Conservation (phyloP, 2,797 vertebrate genomes). For the Trematomus bernacchii region DNA sequence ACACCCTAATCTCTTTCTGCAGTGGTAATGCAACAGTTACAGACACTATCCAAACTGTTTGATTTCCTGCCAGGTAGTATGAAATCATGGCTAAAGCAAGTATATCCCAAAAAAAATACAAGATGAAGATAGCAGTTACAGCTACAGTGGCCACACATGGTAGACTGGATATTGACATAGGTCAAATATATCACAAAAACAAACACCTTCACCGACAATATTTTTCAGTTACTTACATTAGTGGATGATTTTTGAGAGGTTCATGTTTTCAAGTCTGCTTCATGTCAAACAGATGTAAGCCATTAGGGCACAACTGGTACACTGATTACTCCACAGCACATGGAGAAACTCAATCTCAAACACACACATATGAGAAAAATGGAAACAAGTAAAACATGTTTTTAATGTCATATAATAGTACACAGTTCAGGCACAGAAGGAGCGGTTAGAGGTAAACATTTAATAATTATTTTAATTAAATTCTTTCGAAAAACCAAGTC, state of each 20-base stretch:
- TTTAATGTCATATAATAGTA: background rate
- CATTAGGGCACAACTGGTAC: conserved; percentile 73
- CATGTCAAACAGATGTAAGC: conserved; percentile 74
- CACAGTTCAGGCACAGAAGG: background rate
- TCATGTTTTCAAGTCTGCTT: conserved; percentile 68
- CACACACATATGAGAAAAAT: background rate
- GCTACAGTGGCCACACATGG: conserved; percentile 13
- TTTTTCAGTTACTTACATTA: conserved; percentile 49
- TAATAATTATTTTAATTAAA: background rate
- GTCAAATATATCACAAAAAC: background rate
- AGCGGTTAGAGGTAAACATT: background rate
- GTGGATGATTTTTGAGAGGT: conserved; percentile 52
- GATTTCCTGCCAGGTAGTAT: conserved; percentile 78
- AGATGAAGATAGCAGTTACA: conserved; percentile 18
- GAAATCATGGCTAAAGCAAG: conserved; percentile 70
- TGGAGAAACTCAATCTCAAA: background rate
- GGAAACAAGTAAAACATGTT: background rate
- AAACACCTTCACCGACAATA: conserved; percentile 32
- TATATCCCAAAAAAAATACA: conserved; percentile 49
- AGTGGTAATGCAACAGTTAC: conserved; percentile 78
- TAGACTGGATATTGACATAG: background rate
- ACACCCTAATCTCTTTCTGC: conserved; percentile 70
- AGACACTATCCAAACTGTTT: conserved; percentile 72
- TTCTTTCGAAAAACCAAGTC: background rate
- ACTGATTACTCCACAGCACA: conserved; percentile 70